phyloP scores from a whole-genome alignment of 1,140 invertebrate species.

The Neocloeon triangulifer region DNA sequence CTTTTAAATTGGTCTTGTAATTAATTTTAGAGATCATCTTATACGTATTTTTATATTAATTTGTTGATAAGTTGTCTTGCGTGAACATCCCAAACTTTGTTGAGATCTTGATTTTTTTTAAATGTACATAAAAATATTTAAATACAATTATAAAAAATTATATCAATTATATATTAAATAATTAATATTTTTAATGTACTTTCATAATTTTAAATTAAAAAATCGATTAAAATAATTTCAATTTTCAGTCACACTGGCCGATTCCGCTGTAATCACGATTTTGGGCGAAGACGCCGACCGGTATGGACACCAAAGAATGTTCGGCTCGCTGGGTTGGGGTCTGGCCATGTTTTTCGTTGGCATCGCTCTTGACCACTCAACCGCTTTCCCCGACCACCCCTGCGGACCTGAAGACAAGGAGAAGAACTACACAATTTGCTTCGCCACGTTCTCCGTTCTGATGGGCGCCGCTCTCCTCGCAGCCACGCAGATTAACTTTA shows the following conservation, averaged over 20 bases:
- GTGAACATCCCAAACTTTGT: no score
- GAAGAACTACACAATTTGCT: slow-evolving; percentile 97
- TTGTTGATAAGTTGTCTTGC: no score
- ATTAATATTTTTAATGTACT: background rate
- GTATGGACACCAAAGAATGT: slow-evolving; percentile 95
- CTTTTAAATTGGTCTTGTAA: no score
- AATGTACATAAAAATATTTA: no score
- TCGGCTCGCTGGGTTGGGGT: slow-evolving; percentile 94
- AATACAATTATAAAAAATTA: no score
- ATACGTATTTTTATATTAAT: no score
- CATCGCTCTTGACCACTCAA: slow-evolving; percentile 93
- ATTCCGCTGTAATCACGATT: slow-evolving; percentile 77
- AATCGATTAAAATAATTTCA: background rate
- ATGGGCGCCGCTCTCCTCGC: slow-evolving; percentile 88
- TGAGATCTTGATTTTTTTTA: no score
- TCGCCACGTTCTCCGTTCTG: slow-evolving; percentile 82
- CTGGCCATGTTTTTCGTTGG: slow-evolving; percentile 97
- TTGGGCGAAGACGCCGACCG: slow-evolving; percentile 78
- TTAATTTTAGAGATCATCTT: no score
- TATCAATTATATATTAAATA: background rate
- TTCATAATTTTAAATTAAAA: background rate
- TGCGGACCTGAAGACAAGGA: slow-evolving; percentile 72
- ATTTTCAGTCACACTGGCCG: slow-evolving; percentile 69
- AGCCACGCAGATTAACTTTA: slow-evolving; percentile 48
- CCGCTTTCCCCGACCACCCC: slow-evolving; percentile 66